phyloP scores from a whole-genome alignment of 2,888 invertebrate genomes.

The Orthosia gracilis region DNA sequence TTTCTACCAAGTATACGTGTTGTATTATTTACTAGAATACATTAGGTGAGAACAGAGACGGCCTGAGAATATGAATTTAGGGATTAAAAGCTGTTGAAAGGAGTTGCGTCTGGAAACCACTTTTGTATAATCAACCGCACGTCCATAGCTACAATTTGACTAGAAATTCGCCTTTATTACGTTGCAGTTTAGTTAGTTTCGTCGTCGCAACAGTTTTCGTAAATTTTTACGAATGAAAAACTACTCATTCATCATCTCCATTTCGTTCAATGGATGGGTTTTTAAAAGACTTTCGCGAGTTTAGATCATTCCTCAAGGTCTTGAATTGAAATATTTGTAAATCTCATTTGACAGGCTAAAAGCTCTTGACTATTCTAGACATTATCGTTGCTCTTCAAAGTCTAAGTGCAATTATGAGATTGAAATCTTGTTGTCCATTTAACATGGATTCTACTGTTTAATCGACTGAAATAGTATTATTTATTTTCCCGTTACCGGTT shows the following conservation, averaged over 20 bases:
- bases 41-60: slow-evolving; percentile 55
- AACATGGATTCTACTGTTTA: neutral
- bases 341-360: slow-evolving; percentile 32
- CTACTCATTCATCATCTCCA: neutral
- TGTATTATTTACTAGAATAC: slow-evolving; percentile 65
- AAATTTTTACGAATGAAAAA: neutral
- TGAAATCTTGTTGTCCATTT: neutral
- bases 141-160: neutral
- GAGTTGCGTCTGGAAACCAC: neutral
- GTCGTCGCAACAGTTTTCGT: neutral
- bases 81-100: slow-evolving; percentile 21
- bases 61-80: neutral
- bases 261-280: neutral
- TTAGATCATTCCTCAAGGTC: neutral
- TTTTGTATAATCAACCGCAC: neutral
- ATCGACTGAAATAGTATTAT: neutral
- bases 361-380: slow-evolving; percentile 24
- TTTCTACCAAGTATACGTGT: slow-evolving; percentile 49
- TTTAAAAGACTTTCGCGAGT: neutral
- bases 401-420: slow-evolving; percentile 10
- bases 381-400: neutral
- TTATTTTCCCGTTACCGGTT: neutral
- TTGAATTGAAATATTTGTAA: slow-evolving; percentile 49
- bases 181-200: neutral
- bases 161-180: neutral